Evolutionary conservation across 2,888 invertebrate species (phyloP), one percentile per base, ranked within the genome.

Genomic region (Corbicula japonica): DNA sequence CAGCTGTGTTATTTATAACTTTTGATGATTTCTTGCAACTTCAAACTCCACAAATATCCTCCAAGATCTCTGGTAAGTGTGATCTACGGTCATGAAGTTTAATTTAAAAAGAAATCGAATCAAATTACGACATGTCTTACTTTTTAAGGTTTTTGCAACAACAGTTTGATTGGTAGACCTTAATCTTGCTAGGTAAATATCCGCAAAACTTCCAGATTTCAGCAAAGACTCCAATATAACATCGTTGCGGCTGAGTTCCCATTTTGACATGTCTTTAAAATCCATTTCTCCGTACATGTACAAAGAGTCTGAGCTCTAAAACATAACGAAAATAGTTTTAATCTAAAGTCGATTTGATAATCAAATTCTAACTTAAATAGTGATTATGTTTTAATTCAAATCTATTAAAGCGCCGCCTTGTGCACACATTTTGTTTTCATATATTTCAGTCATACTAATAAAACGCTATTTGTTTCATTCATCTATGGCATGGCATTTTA

Each of bases 91-190:
- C n/a, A n/a, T n/a, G n/a, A n/a, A n/a, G n/a, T n/a, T n/a, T n/a
- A n/a, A n/a, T n/a, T n/a, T n/a, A n/a, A n/a, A n/a, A n/a, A n/a
- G n/a, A n/a, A n/a, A n/a, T n/a, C n/a, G n/a, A n/a, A n/a, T n/a
- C n/a, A n/a, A n/a, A n/a, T n/a, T n/a, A n/a, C n/a, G n/a, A n/a
- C n/a, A n/a, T n/a, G n/a, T n/a, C 32, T 23, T 66, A 88, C 88
- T 71, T 83, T 87, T 86, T 26, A 88, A 54, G 38, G 80, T 80
- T 66, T 88, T 88, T 6, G 83, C 85, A 5, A 84, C 86, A 2
- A 85, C 85, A 1, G 60, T 60, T 2, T 68, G 56, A 0, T 46
- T 28, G 8, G 62, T 62, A 4, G 35, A 66, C 3, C 38, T 26
- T 3, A 80, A 52, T n/a, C 56, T 77, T 10, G 86, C 86, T 50